Evolutionary conservation across 2,797 vertebrate genomes (phyloP).

Genomic region (Limnodromus scolopaceus): DNA sequence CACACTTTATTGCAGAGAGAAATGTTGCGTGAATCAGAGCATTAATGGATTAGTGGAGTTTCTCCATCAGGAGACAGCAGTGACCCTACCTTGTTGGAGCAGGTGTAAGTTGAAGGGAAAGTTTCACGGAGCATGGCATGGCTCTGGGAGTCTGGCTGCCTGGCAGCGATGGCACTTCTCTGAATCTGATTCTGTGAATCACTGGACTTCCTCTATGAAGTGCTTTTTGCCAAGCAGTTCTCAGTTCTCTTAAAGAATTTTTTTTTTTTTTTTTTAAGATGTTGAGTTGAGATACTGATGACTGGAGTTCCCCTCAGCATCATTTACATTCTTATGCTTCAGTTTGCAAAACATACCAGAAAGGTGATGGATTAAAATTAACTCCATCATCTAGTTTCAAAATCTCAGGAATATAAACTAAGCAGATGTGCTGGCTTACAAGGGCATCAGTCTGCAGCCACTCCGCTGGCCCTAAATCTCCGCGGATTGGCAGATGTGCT

Average conservation of each 20-base stretch:
- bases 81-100: neutral
- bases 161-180: neutral
- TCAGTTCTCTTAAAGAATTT: neutral
- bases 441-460: neutral
- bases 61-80: neutral
- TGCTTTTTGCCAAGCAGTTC: neutral
- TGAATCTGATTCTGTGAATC: no score
- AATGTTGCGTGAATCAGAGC: neutral
- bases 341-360: neutral
- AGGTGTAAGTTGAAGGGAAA: neutral
- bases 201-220: neutral
- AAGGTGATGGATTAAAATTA: conserved; percentile 4
- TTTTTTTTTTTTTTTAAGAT: neutral
- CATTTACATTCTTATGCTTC: neutral
- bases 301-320: neutral
- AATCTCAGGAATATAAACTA: neutral
- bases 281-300: neutral
- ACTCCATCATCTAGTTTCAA: neutral
- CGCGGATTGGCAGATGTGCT: neutral
- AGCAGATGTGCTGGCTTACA: neutral
- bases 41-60: neutral
- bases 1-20: neutral
- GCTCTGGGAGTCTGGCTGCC: neutral
- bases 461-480: neutral
- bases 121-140: neutral